Evolutionary conservation across 2,888 invertebrate species (phyloP), one percentile per base, ranked within the genome.

Genomic region (Drosophila pseudotalamancana): DNA sequence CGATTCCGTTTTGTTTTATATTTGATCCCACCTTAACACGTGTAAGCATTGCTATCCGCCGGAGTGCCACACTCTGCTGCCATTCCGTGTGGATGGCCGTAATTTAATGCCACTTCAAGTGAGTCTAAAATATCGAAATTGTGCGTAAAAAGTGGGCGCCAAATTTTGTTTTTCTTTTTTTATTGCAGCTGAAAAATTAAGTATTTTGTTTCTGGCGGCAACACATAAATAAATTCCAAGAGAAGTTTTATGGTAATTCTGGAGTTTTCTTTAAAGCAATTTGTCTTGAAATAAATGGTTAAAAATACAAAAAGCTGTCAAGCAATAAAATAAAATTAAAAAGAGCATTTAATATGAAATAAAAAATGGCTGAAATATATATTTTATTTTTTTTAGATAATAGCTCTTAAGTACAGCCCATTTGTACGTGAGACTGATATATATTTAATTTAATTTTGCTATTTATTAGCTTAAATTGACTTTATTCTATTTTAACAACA

Each of bases 91-190:
- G 56, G 54, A 53, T 55, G 60, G 8, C 27, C 60, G 78, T 71
- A 77, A 87, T 74, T 74, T 69, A 69, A 81, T 61, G 64, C 71
- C 64, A 50, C 61, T 81, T 72, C 68, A 72, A 67, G 81, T 66
- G 35, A 63, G 19, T 66, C 57, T 32, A 39, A 32, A 62, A 61
- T 60, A 65, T 67, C 39, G 51, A 70, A 70, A 53, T 71, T 56
- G 56, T 66, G 65, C 63, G 54, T 59, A 49, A 54, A 45, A 59
- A 67, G 39, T 5, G 35, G 48, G 0, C 12, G 37, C 16, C 27
- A 48, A 51, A 63, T 59, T 23, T 18, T 27, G 11, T 12, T 21
- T 18, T 18, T 12, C 9, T 5, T 21, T 51, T 65, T 72, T 72
- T 79, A 65, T 79, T 72, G 53, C 48, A 32, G 14, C 35, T 6